These are phyloP conservation scores for Aviceda subcristata DNA, from an alignment of 2,113 vertebrate species.

Conservation along the genomic window DNA sequence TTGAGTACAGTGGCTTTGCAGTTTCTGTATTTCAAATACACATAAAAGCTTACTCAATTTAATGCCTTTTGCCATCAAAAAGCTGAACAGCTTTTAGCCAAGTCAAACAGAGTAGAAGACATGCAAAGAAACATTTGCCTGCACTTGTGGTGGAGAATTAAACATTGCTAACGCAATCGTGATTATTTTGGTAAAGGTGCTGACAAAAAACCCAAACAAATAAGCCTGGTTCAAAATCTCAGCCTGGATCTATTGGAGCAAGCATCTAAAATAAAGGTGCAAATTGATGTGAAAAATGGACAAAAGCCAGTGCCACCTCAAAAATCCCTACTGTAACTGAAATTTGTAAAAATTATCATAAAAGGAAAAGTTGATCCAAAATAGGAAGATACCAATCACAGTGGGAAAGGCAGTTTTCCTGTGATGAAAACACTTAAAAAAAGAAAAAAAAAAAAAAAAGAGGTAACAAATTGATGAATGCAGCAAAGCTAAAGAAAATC, in stretches of 20 bases:
- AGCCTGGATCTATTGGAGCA: background rate
- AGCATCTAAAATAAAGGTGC: background rate
- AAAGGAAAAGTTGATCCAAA: background rate
- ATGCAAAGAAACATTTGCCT: background rate
- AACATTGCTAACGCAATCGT: background rate
- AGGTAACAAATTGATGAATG: background rate
- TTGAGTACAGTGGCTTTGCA: background rate
- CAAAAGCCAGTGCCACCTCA: background rate
- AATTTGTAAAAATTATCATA: background rate
- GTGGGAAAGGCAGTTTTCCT: background rate
- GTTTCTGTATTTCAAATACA: background rate
- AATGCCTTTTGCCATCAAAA: background rate
- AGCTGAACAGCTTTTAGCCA: background rate
- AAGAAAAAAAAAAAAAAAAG: background rate
- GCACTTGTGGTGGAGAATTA: background rate
- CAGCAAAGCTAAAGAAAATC: no score
- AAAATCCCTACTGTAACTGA: background rate
- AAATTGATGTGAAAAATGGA: background rate
- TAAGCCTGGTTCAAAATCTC: background rate
- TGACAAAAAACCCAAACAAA: background rate
- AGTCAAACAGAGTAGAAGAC: background rate
- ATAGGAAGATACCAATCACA: background rate
- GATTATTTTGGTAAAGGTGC: background rate
- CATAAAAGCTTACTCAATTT: background rate
- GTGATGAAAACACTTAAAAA: background rate